Conservation (phyloP, 2,797 vertebrate genomes). For the Rhinella marina region DNA sequence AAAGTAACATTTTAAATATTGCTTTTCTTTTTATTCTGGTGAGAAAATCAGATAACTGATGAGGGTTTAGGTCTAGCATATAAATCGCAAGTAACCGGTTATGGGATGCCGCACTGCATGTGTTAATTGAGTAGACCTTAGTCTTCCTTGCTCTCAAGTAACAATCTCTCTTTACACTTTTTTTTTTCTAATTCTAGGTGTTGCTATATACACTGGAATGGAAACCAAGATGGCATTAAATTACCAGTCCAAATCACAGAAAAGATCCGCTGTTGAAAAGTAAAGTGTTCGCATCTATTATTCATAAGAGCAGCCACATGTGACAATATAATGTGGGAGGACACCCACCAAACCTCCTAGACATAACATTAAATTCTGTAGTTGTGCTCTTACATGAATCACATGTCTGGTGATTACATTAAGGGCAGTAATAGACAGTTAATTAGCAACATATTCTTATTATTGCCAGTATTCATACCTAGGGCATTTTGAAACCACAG, state of each 20-base stretch:
- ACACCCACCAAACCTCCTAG: not conserved
- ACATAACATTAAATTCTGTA: not conserved
- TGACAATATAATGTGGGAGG: not conserved
- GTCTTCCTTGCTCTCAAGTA: conserved; percentile 28
- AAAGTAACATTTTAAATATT: not conserved
- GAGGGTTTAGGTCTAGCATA: not conserved
- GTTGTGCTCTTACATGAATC: not conserved
- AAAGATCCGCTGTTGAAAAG: conserved; percentile 97
- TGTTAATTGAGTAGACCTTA: conserved; percentile 7
- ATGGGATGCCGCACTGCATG: not conserved
- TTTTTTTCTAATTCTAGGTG: conserved; percentile 75
- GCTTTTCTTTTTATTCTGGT: not conserved
- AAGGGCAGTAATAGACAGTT: not conserved
- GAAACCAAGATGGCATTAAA: conserved; percentile 99
- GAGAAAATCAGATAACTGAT: not conserved
- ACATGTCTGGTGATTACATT: not conserved
- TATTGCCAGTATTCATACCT: not conserved
- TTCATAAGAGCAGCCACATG: not conserved
- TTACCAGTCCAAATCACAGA: conserved; percentile 96
- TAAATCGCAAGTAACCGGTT: not conserved
- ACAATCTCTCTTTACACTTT: conserved; percentile 26
- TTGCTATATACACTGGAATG: conserved; percentile 97
- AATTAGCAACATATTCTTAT: not conserved
- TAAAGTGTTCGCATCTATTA: conserved; percentile 70
- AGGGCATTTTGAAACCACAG: not conserved